Conservation (phyloP, 92 coral and sea anemone genomes). For the Actinostola sp. region DNA sequence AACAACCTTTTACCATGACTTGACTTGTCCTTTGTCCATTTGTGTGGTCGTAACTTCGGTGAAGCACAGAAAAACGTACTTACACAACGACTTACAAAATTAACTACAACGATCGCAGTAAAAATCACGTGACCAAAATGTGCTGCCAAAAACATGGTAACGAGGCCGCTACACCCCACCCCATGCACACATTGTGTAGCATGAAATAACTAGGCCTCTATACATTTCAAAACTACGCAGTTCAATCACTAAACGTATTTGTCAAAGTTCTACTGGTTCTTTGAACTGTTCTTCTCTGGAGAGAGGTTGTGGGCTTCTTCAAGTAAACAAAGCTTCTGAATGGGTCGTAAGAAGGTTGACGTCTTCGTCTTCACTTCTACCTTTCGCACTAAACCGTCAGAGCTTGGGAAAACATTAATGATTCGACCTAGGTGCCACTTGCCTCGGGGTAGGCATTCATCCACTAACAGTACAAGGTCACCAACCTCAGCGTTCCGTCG, state of each 20-base stretch:
- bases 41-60: no score
- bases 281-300: neutral
- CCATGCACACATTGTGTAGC: neutral
- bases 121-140: no score
- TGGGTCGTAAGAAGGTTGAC: conserved; percentile 23
- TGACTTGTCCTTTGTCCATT: no score
- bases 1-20: no score
- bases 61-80: no score
- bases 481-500: conserved; percentile 36
- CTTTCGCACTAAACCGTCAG: conserved; percentile 23
- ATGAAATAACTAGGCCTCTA: neutral
- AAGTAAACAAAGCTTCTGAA: conserved; percentile 28
- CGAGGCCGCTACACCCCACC: conserved; percentile 10
- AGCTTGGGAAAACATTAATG: conserved; percentile 15
- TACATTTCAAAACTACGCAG: neutral
- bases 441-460: conserved; percentile 33
- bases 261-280: neutral
- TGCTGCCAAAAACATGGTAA: no score
- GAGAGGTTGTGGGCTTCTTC: conserved; percentile 12
- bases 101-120: no score
- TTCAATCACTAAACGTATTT: neutral
- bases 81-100: no score
- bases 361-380: conserved; percentile 30
- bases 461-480: conserved; percentile 38
- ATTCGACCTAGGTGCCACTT: conserved; percentile 30